Conservation (phyloP, 2,888 invertebrate genomes). For the Listrodromus nycthemerus region DNA sequence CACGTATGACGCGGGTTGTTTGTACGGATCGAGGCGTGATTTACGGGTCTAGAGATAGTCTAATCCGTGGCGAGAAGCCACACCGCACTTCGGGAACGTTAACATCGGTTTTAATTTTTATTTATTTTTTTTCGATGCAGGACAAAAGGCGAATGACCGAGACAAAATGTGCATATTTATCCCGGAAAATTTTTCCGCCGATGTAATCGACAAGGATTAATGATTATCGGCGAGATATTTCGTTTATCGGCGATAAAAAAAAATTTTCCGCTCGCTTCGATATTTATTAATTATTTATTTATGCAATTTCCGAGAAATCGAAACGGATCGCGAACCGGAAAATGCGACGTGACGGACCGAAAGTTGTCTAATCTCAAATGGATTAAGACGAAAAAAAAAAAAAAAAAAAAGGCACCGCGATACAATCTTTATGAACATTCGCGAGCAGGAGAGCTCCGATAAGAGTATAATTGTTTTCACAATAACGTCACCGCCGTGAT, state of each 20-base stretch:
- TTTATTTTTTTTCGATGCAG: not conserved
- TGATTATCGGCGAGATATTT: slow-evolving; percentile 1
- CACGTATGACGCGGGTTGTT: slow-evolving; percentile 69
- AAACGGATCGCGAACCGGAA: slow-evolving; percentile 1
- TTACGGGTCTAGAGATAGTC: slow-evolving; percentile 77
- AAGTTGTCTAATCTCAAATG: slow-evolving; percentile 29
- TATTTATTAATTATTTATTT: slow-evolving; percentile 16
- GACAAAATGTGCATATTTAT: not conserved
- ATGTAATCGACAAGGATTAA: not conserved
- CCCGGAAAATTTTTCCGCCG: not conserved
- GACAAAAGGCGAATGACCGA: too few species aligned
- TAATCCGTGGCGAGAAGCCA: slow-evolving; percentile 70
- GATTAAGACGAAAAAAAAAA: slow-evolving; percentile 24
- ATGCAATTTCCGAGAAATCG: slow-evolving; percentile 10
- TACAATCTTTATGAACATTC: slow-evolving; percentile 25
- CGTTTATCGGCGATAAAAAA: slow-evolving; percentile 1
- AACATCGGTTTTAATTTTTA: not conserved
- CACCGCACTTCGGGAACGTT: not conserved
- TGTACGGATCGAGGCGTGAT: slow-evolving; percentile 76
- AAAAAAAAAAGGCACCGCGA: not conserved
- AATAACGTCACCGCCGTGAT: slow-evolving; percentile 7
- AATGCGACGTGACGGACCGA: slow-evolving; percentile 30
- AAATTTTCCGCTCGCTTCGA: not conserved
- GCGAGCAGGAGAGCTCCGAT: not conserved
- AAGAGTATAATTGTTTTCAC: not conserved